phyloP scores from a whole-genome alignment of 2,888 invertebrate genomes.

The Rhimphoctona megacephalus region DNA sequence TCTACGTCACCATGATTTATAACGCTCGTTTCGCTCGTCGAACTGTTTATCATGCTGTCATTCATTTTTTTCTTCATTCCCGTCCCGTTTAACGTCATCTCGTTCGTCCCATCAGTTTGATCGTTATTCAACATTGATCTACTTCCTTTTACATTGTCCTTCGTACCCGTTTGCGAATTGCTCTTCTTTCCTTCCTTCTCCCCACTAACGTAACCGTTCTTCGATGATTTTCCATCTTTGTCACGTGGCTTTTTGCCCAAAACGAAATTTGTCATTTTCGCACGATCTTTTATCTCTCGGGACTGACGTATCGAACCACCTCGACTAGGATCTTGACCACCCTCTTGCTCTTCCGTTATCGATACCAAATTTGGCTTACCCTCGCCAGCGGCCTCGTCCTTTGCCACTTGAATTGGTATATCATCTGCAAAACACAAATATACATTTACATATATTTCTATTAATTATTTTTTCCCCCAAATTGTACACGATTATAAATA shows the following conservation, averaged over 20 bases:
- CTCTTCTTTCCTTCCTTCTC: slow-evolving; percentile 85
- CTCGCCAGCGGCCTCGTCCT: slow-evolving; percentile 87
- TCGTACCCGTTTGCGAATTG: slow-evolving; percentile 72
- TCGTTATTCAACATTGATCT: slow-evolving; percentile 78
- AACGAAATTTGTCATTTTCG: slow-evolving; percentile 88
- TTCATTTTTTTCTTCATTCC: slow-evolving; percentile 85
- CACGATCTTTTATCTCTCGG: slow-evolving; percentile 86
- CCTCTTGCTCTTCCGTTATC: slow-evolving; percentile 89
- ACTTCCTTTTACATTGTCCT: slow-evolving; percentile 78
- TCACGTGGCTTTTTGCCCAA: slow-evolving; percentile 88
- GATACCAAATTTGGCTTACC: slow-evolving; percentile 88
- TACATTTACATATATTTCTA: not conserved
- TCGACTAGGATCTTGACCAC: slow-evolving; percentile 83
- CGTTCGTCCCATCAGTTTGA: slow-evolving; percentile 81
- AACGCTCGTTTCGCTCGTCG: slow-evolving; percentile 85
- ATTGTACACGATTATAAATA: not conserved
- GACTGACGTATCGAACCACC: slow-evolving; percentile 86
- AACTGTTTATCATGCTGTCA: slow-evolving; percentile 83
- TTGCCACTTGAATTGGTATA: slow-evolving; percentile 93
- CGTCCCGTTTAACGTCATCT: slow-evolving; percentile 84
- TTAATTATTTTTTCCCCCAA: not conserved
- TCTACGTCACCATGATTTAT: slow-evolving; percentile 83
- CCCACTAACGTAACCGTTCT: slow-evolving; percentile 77
- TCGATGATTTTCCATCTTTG: slow-evolving; percentile 78
- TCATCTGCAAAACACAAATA: slow-evolving; percentile 88